A percentile compares a stretch with the other conserved stretches of the same genome.
These are phyloP conservation scores for Apamea crenata DNA, from an alignment of 2,888 invertebrate species.

Conservation along the genomic window DNA sequence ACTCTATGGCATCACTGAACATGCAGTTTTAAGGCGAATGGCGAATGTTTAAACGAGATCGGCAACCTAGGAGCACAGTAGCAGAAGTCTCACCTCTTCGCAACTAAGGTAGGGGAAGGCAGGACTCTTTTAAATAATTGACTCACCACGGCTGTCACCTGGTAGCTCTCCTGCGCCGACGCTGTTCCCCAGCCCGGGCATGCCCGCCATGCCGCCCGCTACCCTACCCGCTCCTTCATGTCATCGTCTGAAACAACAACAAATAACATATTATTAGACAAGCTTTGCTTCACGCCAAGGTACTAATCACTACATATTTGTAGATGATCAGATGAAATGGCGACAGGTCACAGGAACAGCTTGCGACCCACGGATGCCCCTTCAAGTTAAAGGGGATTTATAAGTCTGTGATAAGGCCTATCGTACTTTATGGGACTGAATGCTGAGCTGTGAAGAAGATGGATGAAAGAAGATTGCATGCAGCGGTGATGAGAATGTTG, in stretches of 20 bases:
- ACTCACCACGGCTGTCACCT: constrained; percentile 76
- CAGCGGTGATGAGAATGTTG: no score
- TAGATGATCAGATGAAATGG: no score
- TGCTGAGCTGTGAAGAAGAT: no score
- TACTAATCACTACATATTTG: background rate
- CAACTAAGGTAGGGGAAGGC: no score
- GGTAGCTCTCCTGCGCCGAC: constrained; percentile 84
- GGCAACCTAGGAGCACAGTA: background rate
- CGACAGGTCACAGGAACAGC: no score
- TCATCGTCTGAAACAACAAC: constrained; percentile 71
- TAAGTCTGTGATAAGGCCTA: no score
- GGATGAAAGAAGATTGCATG: no score
- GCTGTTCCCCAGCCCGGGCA: constrained; percentile 87
- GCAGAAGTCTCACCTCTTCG: background rate
- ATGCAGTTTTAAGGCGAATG: background rate
- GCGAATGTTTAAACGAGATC: background rate
- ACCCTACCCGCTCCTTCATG: constrained; percentile 76
- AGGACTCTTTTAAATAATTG: background rate
- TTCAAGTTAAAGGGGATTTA: no score
- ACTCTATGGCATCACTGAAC: background rate
- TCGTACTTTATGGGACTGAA: no score
- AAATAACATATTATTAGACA: constrained; percentile 1
- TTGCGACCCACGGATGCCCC: no score
- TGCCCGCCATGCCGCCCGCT: constrained; percentile 87
- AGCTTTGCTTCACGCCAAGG: no score